phyloP scores from a whole-genome alignment of 2,113 vertebrate species.

The Melanocharis versteri region DNA sequence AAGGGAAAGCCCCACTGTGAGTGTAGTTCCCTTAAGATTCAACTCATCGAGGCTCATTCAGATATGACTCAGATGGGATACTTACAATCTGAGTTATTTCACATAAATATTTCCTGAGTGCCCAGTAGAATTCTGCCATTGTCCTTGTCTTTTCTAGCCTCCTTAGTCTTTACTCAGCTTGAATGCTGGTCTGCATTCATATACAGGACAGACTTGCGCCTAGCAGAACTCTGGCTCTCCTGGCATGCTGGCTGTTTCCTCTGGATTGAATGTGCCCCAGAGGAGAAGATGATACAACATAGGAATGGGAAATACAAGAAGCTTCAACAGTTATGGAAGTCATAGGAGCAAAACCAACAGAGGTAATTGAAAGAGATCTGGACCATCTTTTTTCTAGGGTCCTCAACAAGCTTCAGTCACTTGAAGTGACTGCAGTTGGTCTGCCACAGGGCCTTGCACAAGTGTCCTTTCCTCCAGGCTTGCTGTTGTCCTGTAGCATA shows the following conservation, averaged over 20 bases:
- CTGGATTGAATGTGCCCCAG: not conserved
- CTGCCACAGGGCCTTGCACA: not conserved
- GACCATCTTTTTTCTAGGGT: not conserved
- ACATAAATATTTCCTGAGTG: not conserved
- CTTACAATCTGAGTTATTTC: not conserved
- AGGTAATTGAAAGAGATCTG: not conserved
- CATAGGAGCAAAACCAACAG: not conserved
- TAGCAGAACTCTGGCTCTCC: not conserved
- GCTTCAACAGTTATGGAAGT: not conserved
- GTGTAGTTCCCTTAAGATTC: not conserved
- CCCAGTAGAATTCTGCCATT: not conserved
- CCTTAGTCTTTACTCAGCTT: not conserved
- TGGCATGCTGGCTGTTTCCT: not conserved
- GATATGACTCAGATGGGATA: not conserved
- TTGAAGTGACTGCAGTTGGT: not conserved
- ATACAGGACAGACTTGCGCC: not conserved
- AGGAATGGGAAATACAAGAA: not conserved
- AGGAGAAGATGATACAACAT: not conserved
- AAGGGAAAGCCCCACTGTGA: not conserved
- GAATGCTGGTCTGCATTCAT: not conserved
- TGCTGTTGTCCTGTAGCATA: not conserved
- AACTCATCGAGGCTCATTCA: not conserved
- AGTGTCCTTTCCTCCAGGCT: not conserved
- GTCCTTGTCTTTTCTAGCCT: not conserved
- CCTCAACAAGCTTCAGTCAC: not conserved